Evolutionary conservation across 2,888 invertebrate species (phyloP), one percentile per base, ranked within the genome.

Genomic region (Tromatobia lineatoria): DNA sequence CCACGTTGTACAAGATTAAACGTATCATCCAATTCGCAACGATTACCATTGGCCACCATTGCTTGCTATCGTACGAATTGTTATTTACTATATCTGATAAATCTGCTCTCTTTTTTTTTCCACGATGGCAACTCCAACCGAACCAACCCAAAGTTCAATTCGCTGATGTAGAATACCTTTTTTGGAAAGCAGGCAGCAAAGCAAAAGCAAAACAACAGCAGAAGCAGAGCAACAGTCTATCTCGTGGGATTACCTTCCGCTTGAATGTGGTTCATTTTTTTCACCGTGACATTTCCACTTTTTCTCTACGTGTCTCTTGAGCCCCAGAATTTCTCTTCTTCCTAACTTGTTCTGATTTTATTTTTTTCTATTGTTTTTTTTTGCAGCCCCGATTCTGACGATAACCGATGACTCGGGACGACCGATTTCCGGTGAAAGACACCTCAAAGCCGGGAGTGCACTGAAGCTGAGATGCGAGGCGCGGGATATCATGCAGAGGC

Each of bases 331-430:
- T 38, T 64, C 2, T 10, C 20, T 61, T 52, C 66, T 54, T 42
- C 23, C 15, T 23, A 50, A 54, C 52, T 57, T 20, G 15, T 10
- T 42, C 20, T 78, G 29, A 50, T 57, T 52, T 7, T 1, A 29
- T 29, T 59, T n/a, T 10, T 38, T 38, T 38, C 11, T 25, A 70
- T 45, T 42, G 57, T 59, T 78, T 69, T 83, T 54, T 50, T 42
- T 75, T 94, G 54, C 93, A 95, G 95, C 95, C 76, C 95, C 95
- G n/a, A 94, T 94, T 88, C 94, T 95, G 87, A 94, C 94, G 88
- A 95, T 96, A 90, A 94, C 95, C 87, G 95, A 95, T 91, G 95
- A 95, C 92, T 95, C 95, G 76, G 95, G 95, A 70, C 94, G 95
- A 87, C 94, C 94, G 87, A 95, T 95, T 88, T 94, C 95, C 67